Evolutionary conservation across 2,113 vertebrate species (phyloP).

Genomic region (Sinocyclocheilus anophthalmus): DNA sequence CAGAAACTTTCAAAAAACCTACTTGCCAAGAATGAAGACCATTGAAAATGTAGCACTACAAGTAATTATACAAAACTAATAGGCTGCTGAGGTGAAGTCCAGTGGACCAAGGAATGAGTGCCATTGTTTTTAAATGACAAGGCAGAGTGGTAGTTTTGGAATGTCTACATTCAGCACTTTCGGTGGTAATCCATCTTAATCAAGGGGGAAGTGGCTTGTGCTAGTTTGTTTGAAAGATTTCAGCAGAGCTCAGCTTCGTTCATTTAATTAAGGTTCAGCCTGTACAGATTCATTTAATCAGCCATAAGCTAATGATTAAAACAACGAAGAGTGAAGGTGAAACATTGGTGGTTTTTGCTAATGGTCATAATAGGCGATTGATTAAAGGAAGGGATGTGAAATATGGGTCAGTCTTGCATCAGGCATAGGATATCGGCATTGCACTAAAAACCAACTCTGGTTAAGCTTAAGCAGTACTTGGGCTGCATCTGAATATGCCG

Average conservation of each 20-base stretch:
- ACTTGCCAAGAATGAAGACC: neutral
- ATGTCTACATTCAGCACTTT: constrained; percentile 47
- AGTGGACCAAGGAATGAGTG: constrained; percentile 17
- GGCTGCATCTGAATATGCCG: neutral
- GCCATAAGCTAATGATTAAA: constrained; percentile 29
- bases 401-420: neutral
- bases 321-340: neutral
- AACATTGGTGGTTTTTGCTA: neutral
- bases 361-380: constrained; percentile 12
- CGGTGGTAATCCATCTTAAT: constrained; percentile 52
- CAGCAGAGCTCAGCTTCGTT: constrained; percentile 13
- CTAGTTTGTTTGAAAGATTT: constrained; percentile 22
- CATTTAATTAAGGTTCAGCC: constrained; percentile 30
- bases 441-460: neutral
- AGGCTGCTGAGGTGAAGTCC: neutral
- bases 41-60: neutral
- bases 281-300: constrained; percentile 37
- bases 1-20: constrained; percentile 21
- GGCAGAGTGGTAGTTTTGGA: constrained; percentile 34
- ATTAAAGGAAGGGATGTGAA: neutral
- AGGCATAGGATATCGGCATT: neutral
- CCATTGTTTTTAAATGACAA: constrained; percentile 41
- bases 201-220: constrained; percentile 45
- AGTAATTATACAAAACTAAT: constrained; percentile 30
- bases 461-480: neutral